Conservation (phyloP, 2,113 vertebrate genomes). For the Psophia crepitans region DNA sequence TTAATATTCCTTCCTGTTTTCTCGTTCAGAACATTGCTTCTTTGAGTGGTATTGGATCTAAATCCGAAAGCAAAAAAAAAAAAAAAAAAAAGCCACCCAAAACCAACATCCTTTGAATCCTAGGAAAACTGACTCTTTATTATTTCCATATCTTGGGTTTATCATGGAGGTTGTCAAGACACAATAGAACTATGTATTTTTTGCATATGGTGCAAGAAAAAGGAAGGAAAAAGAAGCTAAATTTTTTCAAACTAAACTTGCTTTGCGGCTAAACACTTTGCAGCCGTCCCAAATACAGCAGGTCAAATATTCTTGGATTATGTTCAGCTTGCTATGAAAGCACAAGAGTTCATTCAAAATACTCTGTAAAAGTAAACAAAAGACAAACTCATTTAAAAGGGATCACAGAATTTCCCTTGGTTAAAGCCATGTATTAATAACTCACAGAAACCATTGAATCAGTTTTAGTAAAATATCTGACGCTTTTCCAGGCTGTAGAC, state of each 20-base stretch:
- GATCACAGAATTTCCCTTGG: neutral
- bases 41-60: neutral
- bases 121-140: neutral
- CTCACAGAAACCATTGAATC: neutral
- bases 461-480: neutral
- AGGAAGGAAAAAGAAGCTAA: neutral
- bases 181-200: neutral
- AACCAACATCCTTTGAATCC: neutral
- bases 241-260: neutral
- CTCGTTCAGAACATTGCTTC: conserved; percentile 26
- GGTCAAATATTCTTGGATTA: neutral
- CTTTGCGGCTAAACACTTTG: neutral
- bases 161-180: neutral
- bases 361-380: conserved; percentile 21
- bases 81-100: too few species aligned
- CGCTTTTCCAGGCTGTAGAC: neutral
- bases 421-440: neutral
- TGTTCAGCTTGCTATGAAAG: neutral
- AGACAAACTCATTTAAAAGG: neutral
- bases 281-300: neutral
- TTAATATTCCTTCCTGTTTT: conserved; percentile 51
- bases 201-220: neutral
- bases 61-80: neutral
- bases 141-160: neutral
- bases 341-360: conserved; percentile 5